phyloP scores from a whole-genome alignment of 2,888 invertebrate genomes.

The Nebria brevicollis region DNA sequence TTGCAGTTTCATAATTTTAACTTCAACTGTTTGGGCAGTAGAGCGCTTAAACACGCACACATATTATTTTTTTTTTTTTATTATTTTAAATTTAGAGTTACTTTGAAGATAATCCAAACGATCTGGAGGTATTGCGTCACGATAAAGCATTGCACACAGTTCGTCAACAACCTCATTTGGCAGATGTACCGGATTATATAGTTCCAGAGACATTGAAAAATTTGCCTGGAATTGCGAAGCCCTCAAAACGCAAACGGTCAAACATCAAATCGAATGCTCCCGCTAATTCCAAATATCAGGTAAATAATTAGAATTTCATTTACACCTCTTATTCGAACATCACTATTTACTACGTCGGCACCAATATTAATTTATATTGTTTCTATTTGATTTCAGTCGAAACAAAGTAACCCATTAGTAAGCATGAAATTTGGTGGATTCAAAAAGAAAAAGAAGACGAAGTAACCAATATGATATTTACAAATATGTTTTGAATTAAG shows the following conservation, averaged over 20 bases:
- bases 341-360: no score
- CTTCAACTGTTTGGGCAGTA: no score
- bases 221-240: conserved; percentile 63
- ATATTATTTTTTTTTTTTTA: neutral
- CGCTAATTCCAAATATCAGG: conserved; percentile 53
- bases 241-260: conserved; percentile 51
- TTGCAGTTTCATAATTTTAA: no score
- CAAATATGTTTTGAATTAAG: no score
- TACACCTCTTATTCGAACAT: no score
- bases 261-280: conserved; percentile 54
- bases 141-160: conserved; percentile 89
- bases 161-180: conserved; percentile 82
- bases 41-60: no score
- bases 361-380: no score
- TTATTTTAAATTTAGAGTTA: conserved; percentile 70
- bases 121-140: conserved; percentile 84
- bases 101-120: conserved; percentile 92
- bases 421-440: conserved; percentile 72
- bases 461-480: conserved; percentile 14
- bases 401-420: conserved; percentile 73
- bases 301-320: conserved; percentile 33
- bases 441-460: conserved; percentile 62
- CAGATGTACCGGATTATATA: conserved; percentile 93
- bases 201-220: conserved; percentile 81
- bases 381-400: conserved; percentile 64